Percentiles rank a stretch among this genome's conserved stretches.
Evolutionary conservation across 2,113 vertebrate species (phyloP).

Genomic region (Gnathonemus echidnorhynchus): DNA sequence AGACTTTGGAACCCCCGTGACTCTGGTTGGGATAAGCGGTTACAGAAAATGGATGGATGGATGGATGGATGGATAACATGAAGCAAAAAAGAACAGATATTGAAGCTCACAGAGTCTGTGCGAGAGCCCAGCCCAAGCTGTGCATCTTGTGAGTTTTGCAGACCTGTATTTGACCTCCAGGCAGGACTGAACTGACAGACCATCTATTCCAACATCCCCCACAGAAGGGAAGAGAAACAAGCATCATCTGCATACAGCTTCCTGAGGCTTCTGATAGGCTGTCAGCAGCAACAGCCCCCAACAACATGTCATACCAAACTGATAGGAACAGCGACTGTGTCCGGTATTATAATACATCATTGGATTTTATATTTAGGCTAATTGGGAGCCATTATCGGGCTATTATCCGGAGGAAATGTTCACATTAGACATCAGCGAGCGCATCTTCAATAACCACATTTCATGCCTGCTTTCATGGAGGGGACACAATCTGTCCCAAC

Average conservation of each 20-base stretch:
- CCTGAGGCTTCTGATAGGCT: not conserved
- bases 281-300: not conserved
- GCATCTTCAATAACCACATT: constrained; percentile 1
- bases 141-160: not conserved
- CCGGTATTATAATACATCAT: not conserved
- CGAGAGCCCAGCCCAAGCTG: not conserved
- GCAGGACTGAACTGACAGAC: not conserved
- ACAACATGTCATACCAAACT: not conserved
- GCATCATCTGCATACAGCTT: not conserved
- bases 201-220: not conserved
- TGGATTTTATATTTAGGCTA: not conserved
- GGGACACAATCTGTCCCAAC: not conserved
- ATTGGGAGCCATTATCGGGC: not conserved
- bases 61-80: not conserved
- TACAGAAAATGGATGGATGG: not conserved
- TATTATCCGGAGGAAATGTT: not conserved
- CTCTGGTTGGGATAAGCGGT: not conserved
- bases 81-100: not conserved
- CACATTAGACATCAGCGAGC: not conserved
- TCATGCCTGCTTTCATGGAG: not conserved
- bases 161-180: not conserved
- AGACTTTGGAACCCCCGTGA: not conserved
- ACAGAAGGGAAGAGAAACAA: not conserved
- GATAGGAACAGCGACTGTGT: too few relatives aligned
- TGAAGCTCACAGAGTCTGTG: not conserved